Percentiles rank a stretch among this genome's conserved stretches.
phyloP scores from a whole-genome alignment of 92 coral and sea anemone species.

The Bergia sp. region DNA sequence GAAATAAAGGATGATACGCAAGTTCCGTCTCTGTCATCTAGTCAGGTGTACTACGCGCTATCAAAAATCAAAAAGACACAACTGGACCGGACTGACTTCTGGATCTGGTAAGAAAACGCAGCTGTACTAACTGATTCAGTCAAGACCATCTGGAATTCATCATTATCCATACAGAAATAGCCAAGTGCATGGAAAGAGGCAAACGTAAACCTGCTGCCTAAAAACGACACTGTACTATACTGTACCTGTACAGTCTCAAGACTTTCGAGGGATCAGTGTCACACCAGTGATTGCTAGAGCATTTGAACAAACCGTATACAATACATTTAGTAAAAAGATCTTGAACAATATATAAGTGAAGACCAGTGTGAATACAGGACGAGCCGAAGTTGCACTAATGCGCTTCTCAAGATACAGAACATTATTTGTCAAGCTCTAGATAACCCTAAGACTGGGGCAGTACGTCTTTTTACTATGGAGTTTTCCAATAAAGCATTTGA shows the following conservation, averaged over 20 bases:
- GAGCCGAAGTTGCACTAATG: background rate
- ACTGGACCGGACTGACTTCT: background rate
- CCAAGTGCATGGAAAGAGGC: constrained; percentile 24
- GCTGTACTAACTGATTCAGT: background rate
- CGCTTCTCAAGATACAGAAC: background rate
- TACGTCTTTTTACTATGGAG: background rate
- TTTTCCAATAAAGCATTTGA: background rate
- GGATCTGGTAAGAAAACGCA: constrained; percentile 21
- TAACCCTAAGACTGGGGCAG: background rate
- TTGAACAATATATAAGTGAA: background rate
- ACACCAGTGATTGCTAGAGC: background rate
- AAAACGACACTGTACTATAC: background rate
- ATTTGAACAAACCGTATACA: background rate
- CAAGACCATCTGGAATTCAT: constrained; percentile 4
- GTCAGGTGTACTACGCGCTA: too few species aligned
- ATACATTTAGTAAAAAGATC: too few species aligned
- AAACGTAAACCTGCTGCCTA: background rate
- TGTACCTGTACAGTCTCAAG: background rate
- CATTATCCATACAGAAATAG: constrained; percentile 9
- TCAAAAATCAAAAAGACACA: too few species aligned
- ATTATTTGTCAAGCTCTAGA: background rate
- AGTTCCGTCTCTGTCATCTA: too few species aligned
- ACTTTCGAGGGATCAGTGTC: background rate
- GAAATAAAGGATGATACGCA: too few species aligned
- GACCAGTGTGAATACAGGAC: background rate